Evolutionary conservation across 2,797 vertebrate species (phyloP), one percentile per base, ranked within the genome.

Genomic region (Craterocephalus amniculus): DNA sequence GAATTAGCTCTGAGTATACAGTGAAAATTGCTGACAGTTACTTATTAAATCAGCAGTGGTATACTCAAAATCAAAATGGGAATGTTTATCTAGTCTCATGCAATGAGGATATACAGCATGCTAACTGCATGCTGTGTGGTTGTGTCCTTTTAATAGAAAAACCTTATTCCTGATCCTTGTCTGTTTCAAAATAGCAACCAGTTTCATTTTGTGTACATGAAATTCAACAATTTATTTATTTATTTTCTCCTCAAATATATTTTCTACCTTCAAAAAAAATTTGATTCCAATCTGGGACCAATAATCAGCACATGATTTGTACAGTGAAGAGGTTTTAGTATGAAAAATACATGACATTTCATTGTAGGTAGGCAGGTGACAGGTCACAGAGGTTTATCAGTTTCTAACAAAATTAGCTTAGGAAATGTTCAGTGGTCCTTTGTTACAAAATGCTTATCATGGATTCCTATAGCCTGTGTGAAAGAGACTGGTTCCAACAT

Each of bases 401-500:
- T 45, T 45, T 45, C 4, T 8, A n/a, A n/a, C 20, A 20, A 18
- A 14, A 38, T 16, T 38, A 38, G 13, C 36, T 4, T 16, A 14
- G 18, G 38, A 45, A 45, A 45, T n/a, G 43, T 45, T 45, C 20
- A 8, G 20, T 9, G 43, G 18, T 45, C 7, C 20, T n/a, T 45
- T 45, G 43, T n/a, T n/a, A 45, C 6, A 48, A 48, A 22, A 10
- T n/a, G 7, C 20, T 22, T 48, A 10, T 48, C 18, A 45, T 48
- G 20, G n/a, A 22, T 31, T 6, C 20, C 10, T 84, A n/a, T n/a
- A 96, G 96, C 78, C 2, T 98, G 96, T 81, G 89, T 87, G 49
- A 95, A 89, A 52, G 95, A 97, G 24, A 75, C 94, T 0, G 83
- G 92, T 14, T 97, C 97, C 20, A 62, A 94, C 40, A 96, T 96